Percentiles rank a stretch among this genome's conserved stretches.
Evolutionary conservation across 2,113 vertebrate species (phyloP).

Genomic region (Antechinus flavipes): DNA sequence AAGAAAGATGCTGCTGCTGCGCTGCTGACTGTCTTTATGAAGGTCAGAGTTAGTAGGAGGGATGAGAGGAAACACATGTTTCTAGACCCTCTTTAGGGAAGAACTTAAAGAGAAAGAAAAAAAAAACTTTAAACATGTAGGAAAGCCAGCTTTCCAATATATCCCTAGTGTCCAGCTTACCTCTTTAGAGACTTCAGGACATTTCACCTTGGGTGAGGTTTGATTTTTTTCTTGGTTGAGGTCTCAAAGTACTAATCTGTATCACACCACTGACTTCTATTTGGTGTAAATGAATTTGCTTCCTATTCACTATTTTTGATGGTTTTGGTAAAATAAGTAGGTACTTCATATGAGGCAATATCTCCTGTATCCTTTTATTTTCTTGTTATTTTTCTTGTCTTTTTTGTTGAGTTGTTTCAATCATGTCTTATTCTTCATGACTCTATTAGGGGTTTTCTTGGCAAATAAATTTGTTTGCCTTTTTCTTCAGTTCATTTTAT

Average conservation of each 20-base stretch:
- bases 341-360: neutral
- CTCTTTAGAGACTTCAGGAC: neutral
- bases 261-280: neutral
- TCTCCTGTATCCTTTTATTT: neutral
- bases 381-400: neutral
- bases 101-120: neutral
- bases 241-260: neutral
- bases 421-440: too few species aligned
- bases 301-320: neutral
- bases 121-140: neutral
- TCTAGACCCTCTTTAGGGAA: neutral
- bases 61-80: neutral
- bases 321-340: neutral
- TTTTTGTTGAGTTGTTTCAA: too few species aligned
- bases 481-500: too few species aligned
- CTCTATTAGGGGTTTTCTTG: too few species aligned
- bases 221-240: neutral
- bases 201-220: neutral
- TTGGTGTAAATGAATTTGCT: neutral
- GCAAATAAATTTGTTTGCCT: too few species aligned
- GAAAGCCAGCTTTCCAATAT: neutral
- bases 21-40: neutral
- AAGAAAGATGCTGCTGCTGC: neutral
- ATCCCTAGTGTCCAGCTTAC: neutral
- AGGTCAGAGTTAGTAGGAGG: neutral